Evolutionary conservation across 2,888 invertebrate genomes (phyloP).

Genomic region (Argynnis bischoffii): DNA sequence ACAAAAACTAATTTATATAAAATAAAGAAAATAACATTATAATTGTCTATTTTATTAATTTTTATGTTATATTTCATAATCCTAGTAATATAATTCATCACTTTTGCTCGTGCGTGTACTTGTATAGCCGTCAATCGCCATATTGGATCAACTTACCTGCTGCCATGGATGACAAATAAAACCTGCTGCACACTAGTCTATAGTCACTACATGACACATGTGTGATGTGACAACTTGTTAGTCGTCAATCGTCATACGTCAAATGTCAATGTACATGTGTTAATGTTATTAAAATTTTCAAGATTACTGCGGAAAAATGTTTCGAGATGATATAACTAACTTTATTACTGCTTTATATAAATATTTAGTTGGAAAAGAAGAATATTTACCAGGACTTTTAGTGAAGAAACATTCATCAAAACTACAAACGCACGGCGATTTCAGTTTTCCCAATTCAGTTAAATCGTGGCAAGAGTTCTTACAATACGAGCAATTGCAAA

Average conservation of each 20-base stretch:
- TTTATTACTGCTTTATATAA: constrained; percentile 53
- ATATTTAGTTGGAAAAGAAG: constrained; percentile 50
- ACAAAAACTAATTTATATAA: no score
- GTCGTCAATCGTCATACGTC: not conserved
- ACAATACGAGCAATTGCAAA: constrained; percentile 37
- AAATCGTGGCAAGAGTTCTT: constrained; percentile 81
- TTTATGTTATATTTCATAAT: no score
- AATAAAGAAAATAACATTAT: no score
- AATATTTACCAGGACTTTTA: constrained; percentile 50
- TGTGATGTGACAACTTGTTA: no score
- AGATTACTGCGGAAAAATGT: constrained; percentile 20
- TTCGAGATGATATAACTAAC: constrained; percentile 49
- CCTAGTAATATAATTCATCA: no score
- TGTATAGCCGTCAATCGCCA: not conserved
- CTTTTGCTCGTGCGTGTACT: not conserved
- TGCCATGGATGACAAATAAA: no score
- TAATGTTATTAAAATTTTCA: not conserved
- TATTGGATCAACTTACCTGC: not conserved
- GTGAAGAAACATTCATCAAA: constrained; percentile 84
- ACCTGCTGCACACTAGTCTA: no score
- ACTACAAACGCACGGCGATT: constrained; percentile 82
- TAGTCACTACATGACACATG: no score
- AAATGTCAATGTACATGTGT: not conserved
- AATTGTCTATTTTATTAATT: no score
- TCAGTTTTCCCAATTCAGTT: constrained; percentile 83